Conservation (phyloP, 2,113 vertebrate species). For the Tretioscincus oriximinensis region DNA sequence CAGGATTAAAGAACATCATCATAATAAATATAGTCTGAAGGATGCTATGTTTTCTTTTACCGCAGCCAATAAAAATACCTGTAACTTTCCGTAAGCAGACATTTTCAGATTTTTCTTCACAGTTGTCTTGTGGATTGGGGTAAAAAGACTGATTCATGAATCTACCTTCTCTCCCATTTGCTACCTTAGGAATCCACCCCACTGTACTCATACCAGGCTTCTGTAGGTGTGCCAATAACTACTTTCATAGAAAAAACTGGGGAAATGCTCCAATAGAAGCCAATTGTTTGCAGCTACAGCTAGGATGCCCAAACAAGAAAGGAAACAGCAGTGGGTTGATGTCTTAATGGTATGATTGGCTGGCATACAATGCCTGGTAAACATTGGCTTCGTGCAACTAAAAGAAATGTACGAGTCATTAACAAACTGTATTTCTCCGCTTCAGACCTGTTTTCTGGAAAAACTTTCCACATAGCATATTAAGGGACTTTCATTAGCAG, state of each 20-base stretch:
- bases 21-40: neutral
- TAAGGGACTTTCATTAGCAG: neutral
- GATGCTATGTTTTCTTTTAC: neutral
- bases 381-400: neutral
- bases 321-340: neutral
- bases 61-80: conserved; percentile 3
- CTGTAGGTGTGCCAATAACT: neutral
- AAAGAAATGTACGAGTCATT: neutral
- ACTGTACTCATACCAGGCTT: neutral
- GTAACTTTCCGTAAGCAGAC: neutral
- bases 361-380: neutral
- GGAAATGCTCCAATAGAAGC: neutral
- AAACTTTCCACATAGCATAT: neutral
- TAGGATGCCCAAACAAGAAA: neutral
- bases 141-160: neutral
- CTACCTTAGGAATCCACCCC: neutral
- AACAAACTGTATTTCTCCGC: neutral
- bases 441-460: neutral
- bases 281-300: neutral
- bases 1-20: neutral
- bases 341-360: neutral
- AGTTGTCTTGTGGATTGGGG: neutral
- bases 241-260: neutral
- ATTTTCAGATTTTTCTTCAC: neutral
- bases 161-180: conserved; percentile 7